A percentile compares a stretch with the other conserved stretches of the same genome.
These are phyloP conservation scores for Peromyscus melanophrys DNA, from an alignment of 2,797 vertebrate genomes.

Conservation along the genomic window DNA sequence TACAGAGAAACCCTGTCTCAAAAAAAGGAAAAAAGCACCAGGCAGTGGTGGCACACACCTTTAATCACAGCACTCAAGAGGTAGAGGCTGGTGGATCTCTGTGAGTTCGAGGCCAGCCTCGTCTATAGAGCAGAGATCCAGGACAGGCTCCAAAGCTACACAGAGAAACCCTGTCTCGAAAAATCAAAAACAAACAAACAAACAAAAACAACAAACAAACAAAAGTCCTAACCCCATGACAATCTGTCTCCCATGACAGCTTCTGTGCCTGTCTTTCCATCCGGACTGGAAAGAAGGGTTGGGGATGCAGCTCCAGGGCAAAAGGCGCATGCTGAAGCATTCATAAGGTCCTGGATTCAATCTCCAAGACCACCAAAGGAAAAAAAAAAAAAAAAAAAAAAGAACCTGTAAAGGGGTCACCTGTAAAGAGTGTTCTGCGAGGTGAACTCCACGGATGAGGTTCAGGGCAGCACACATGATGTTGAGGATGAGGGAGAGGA, in stretches of 20 bases:
- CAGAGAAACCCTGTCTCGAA: not conserved
- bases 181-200: not conserved
- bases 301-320: not conserved
- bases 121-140: not conserved
- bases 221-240: not conserved
- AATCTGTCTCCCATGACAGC: not conserved
- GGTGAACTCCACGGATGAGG: slow-evolving; percentile 96
- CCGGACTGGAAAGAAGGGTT: not conserved
- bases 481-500: slow-evolving; percentile 96
- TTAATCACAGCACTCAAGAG: not conserved
- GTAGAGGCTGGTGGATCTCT: not conserved
- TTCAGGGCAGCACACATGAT: slow-evolving; percentile 98
- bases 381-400: no score
- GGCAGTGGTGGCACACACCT: not conserved
- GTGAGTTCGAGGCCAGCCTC: not conserved
- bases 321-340: not conserved
- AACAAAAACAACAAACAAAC: not conserved
- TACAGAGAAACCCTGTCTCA: not conserved
- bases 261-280: not conserved
- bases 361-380: not conserved
- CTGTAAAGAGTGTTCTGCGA: slow-evolving; percentile 96
- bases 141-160: not conserved
- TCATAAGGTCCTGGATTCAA: not conserved
- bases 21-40: no score
- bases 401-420: slow-evolving; percentile 86